phyloP scores from a whole-genome alignment of 1,140 invertebrate genomes.

The Acromyrmex echinatior region DNA sequence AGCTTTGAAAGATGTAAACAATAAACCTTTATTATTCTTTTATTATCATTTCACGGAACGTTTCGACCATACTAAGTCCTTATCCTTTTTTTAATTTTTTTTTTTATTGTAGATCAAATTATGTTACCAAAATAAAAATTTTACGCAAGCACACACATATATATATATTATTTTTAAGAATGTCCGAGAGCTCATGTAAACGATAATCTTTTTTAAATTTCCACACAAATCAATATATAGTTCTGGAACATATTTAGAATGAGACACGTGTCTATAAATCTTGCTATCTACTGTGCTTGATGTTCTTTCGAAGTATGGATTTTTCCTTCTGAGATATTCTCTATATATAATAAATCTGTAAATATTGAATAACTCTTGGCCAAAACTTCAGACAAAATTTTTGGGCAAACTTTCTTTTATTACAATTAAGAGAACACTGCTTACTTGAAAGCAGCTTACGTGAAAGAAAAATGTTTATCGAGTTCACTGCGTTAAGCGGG shows the following conservation, averaged over 20 bases:
- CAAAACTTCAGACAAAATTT: constrained; percentile 47
- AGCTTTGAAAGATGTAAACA: no score
- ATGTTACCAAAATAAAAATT: no score
- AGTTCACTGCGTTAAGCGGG: neutral
- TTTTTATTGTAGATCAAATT: no score
- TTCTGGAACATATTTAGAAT: neutral
- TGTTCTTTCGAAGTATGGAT: constrained; percentile 24
- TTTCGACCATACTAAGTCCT: no score
- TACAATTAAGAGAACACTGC: neutral
- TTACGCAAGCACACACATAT: no score
- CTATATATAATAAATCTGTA: constrained; percentile 2
- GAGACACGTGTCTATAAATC: neutral
- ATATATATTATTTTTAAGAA: no score
- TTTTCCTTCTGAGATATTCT: constrained; percentile 16
- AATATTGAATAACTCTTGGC: constrained; percentile 37
- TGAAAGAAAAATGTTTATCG: neutral
- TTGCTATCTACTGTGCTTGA: neutral
- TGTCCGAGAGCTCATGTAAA: no score
- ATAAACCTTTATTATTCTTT: no score
- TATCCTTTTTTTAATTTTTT: no score
- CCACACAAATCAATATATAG: no score
- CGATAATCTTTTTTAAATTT: neutral
- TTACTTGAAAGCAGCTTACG: constrained; percentile 1
- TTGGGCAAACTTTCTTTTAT: neutral
- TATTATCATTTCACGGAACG: no score